Base-by-base conservation (phyloP, 2,888 invertebrate species). In the Pristionchus exspectatus region DNA sequence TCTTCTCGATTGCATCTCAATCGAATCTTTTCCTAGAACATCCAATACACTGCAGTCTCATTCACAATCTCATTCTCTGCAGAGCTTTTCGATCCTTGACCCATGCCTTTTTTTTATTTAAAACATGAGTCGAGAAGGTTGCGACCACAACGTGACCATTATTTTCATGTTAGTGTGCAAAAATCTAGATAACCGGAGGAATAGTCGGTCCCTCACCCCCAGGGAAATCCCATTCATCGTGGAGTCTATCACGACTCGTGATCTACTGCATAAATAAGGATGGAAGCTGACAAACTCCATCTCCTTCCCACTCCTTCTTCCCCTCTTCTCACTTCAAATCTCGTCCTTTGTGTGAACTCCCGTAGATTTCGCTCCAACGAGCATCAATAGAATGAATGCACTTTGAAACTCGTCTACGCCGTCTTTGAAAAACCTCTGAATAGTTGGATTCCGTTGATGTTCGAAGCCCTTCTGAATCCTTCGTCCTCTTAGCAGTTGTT, bases 241-340 rank as follows among this genome's bases (percentile, higher is more conserved):
- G 3, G 38, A 21, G 30, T 16, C 74, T 74, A 74, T 74, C 74
- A 74, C 74, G 38, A 38, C 74, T 74, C 74, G 74, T 74, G 38
- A 74, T 74, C 74, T 74, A 74, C 74, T 74, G 74, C 74, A 74
- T 74, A 74, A 38, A 74, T 74, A 74, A 74, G 74, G 38, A 21
- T 74, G 69, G 74, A 38, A 74, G 74, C 74, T 74, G 74, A 74
- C 74, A 74, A 74, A 38, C 74, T 74, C 38, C 44, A 16, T 30
- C 69, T 30, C 14, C 74, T 18, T 74, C 21, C 24, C 24, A 7
- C 38, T 38, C 38, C 30, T 38, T 24, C 21, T 38, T 33, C 21
- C 59, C 59, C 5, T 24, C 63, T 63, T 74, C 74, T 38, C 74
- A 38, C 72, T 27, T 18, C 69, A 69, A 69, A 24, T 74, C 74